A percentile compares a stretch with the other conserved stretches of the same genome.
Conservation (phyloP, 1,140 invertebrate species). For the Coptotermes formosanus region DNA sequence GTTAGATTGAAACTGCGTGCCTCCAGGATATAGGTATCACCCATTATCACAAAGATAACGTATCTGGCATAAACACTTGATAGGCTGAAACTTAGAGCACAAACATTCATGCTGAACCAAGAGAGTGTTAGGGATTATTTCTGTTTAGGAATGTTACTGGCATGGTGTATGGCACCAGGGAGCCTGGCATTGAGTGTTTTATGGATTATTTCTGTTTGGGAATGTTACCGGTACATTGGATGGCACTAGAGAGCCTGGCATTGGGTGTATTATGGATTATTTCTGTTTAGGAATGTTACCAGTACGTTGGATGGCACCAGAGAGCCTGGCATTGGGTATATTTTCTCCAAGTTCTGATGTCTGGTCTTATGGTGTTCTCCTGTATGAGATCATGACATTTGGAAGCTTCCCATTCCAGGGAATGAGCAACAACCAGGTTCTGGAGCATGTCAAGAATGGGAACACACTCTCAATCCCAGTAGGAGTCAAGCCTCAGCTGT, state of each 20-base stretch:
- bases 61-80: too few relatives aligned
- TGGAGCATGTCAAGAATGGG: slow-evolving; percentile 75
- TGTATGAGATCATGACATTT: slow-evolving; percentile 85
- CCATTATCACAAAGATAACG: too few relatives aligned
- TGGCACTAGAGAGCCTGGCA: slow-evolving; percentile 80
- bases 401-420: slow-evolving; percentile 87
- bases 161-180: slow-evolving; percentile 94
- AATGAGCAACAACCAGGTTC: slow-evolving; percentile 78
- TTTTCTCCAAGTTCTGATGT: slow-evolving; percentile 83
- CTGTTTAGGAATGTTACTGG: slow-evolving; percentile 71
- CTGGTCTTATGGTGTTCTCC: slow-evolving; percentile 81
- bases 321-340: slow-evolving; percentile 74
- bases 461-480: slow-evolving; percentile 68
- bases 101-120: too few relatives aligned
- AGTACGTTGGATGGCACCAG: slow-evolving; percentile 92
- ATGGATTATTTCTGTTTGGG: slow-evolving; percentile 45
- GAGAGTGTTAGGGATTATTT: not conserved
- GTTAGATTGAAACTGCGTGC: too few relatives aligned
- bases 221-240: slow-evolving; percentile 90
- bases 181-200: slow-evolving; percentile 66
- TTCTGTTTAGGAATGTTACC: slow-evolving; percentile 68
- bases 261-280: slow-evolving; percentile 62
- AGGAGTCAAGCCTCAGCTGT: slow-evolving; percentile 74
- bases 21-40: too few relatives aligned
- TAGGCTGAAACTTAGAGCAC: too few relatives aligned